Evolutionary conservation across 1,140 invertebrate genomes (phyloP), one percentile per base, ranked within the genome.

Genomic region (Papilio polyxenes): DNA sequence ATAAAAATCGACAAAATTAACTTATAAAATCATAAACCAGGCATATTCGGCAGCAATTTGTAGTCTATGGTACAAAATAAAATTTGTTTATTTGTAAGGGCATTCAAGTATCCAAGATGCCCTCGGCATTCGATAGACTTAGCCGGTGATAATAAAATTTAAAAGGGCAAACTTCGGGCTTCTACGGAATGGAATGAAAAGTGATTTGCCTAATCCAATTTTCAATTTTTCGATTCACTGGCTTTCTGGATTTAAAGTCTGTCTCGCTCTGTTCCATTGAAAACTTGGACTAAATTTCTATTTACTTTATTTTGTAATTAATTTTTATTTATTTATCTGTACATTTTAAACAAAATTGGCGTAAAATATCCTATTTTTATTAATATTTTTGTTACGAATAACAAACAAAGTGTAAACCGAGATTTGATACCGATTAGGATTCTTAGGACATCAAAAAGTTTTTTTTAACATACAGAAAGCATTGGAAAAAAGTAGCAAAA

Each of bases 201-300:
- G 92, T 94, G 92, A 94, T 94, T 94, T 94, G 91, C 92, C 91
- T 94, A 92, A 94, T 94, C 92, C 91, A 94, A 91, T 93, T 92
- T 91, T 90, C 91, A 94, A 92, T 94, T 93, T 93, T 93, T 91
- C 90, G 80, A 89, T 85, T 86, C 92, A 92, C 91, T 92, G 91
- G 84, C 80, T 85, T 84, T 83, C 75, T 77, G 85, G 88, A 88
- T 89, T 89, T 89, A 87, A 87, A 90, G 81, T 84, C 86, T 77
- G 76, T 62, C 53, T 31, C 49, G 20, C 75, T 77, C 49, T 23
- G 4, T 77, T 49, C 17, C 49, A 31, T 23, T 56, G 31, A 31
- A 37, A 72, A 72, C 65, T 72, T 40, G 65, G n/a, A 77, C 11
- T 15, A 77, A 51, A 77, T 77, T 37, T 31, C 20, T 77, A 56